These are phyloP conservation scores for Takifugu bimaculatus DNA, from an alignment of 2,113 vertebrate genomes.

Conservation along the genomic window DNA sequence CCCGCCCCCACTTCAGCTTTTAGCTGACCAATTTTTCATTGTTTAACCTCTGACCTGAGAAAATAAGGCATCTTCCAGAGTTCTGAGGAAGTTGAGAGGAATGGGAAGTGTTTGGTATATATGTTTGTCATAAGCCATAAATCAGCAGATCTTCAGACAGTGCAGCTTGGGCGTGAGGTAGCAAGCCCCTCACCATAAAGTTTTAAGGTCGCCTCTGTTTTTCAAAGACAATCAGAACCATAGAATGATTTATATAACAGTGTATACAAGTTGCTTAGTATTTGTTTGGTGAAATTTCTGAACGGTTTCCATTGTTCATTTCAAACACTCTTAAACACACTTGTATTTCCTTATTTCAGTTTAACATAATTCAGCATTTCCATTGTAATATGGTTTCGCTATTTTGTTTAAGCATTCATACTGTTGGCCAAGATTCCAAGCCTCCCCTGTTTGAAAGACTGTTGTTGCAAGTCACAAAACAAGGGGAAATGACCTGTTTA, in stretches of 20 bases:
- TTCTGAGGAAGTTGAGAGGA: constrained; percentile 85
- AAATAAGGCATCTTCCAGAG: constrained; percentile 85
- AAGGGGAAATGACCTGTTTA: no score
- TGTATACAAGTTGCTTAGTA: constrained; percentile 27
- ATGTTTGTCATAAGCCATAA: constrained; percentile 92
- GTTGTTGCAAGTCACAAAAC: no score
- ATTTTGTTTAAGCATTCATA: no score
- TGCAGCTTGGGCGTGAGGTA: constrained; percentile 36
- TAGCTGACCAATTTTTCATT: constrained; percentile 85
- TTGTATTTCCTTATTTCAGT: no score
- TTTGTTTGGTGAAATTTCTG: no score
- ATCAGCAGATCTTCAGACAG: constrained; percentile 79
- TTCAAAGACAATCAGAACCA: constrained; percentile 37
- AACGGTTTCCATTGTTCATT: no score
- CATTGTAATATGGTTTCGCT: no score
- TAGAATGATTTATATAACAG: constrained; percentile 33
- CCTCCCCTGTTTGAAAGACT: no score
- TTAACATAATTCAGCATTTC: no score
- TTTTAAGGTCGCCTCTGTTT: constrained; percentile 69
- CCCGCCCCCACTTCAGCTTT: constrained; percentile 40
- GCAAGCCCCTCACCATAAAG: constrained; percentile 73
- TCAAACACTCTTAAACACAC: no score
- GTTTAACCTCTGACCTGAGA: constrained; percentile 95
- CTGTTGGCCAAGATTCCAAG: no score
- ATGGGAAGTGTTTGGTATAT: constrained; percentile 98